Evolutionary conservation across 37 sponge, comb jelly and placozoan species (phyloP).

Genomic region (Beroe forskalii): DNA sequence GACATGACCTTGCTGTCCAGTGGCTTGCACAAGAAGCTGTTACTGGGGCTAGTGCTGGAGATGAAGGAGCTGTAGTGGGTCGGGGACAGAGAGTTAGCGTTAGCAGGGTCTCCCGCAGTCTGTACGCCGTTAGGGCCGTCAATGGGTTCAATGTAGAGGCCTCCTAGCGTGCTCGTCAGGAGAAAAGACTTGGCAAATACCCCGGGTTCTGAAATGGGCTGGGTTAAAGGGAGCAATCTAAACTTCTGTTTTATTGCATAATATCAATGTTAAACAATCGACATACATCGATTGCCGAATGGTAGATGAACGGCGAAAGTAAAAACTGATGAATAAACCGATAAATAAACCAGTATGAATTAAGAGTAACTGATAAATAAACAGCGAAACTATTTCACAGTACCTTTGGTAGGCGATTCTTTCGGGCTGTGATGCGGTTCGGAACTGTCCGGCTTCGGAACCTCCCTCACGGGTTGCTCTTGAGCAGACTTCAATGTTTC

Average conservation of each 20-base stretch:
- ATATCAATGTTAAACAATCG: too few relatives aligned
- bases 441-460: constrained; percentile 23
- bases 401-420: constrained; percentile 1
- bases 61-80: constrained; percentile 13
- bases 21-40: constrained; percentile 25
- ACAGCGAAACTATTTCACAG: too few relatives aligned
- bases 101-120: not conserved
- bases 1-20: not conserved
- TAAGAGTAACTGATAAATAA: too few relatives aligned
- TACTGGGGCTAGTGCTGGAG: constrained; percentile 4
- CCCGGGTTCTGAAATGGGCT: constrained; percentile 30
- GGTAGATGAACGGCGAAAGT: too few relatives aligned
- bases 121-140: constrained; percentile 3
- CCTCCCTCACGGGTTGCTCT: constrained; percentile 22
- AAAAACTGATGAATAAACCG: too few relatives aligned
- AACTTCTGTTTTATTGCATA: too few relatives aligned
- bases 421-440: constrained; percentile 11
- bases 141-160: constrained; percentile 43
- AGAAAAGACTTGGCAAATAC: constrained; percentile 58
- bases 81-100: constrained; percentile 25
- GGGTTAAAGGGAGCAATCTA: not conserved
- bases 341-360: not conserved
- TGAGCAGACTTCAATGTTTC: constrained; percentile 50
- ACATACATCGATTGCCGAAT: too few relatives aligned
- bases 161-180: constrained; percentile 50